Evolutionary conservation across 35 echinoderm and acorn worm species (phyloP).

Genomic region (Apostichopus japonicus): DNA sequence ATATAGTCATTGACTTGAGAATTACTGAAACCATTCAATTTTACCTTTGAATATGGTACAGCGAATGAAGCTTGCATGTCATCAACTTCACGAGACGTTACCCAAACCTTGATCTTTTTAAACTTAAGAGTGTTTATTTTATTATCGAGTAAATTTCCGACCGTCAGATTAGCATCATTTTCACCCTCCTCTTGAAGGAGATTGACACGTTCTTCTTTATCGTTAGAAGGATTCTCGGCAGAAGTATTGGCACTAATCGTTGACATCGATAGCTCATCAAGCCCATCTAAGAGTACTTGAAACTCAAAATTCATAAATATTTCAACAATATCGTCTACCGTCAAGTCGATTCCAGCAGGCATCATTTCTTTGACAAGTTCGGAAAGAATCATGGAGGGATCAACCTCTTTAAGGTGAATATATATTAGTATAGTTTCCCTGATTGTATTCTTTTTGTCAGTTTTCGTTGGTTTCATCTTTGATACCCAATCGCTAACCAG

Average conservation of each 20-base stretch:
- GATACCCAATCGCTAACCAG: neutral
- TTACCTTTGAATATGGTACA: neutral
- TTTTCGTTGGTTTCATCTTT: neutral
- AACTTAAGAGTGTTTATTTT: neutral
- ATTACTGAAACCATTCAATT: neutral
- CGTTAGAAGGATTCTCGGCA: neutral
- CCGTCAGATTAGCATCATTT: neutral
- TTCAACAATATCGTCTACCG: neutral
- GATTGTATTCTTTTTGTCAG: neutral
- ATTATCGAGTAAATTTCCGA: neutral
- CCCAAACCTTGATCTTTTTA: conserved; percentile 18
- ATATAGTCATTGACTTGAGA: neutral
- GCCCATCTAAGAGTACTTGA: neutral
- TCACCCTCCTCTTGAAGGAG: too few species aligned
- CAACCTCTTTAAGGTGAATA: conserved; percentile 28
- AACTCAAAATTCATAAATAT: neutral
- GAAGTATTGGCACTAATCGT: neutral
- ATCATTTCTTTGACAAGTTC: neutral
- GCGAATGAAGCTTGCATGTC: neutral
- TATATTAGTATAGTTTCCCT: neutral
- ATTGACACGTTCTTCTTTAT: neutral
- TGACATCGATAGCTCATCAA: conserved; percentile 25
- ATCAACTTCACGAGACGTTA: conserved; percentile 44
- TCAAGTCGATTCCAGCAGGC: neutral
- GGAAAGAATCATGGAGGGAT: neutral